These are phyloP conservation scores for Notocelia uddmanniana DNA, from an alignment of 2,888 invertebrate genomes.

Conservation along the genomic window DNA sequence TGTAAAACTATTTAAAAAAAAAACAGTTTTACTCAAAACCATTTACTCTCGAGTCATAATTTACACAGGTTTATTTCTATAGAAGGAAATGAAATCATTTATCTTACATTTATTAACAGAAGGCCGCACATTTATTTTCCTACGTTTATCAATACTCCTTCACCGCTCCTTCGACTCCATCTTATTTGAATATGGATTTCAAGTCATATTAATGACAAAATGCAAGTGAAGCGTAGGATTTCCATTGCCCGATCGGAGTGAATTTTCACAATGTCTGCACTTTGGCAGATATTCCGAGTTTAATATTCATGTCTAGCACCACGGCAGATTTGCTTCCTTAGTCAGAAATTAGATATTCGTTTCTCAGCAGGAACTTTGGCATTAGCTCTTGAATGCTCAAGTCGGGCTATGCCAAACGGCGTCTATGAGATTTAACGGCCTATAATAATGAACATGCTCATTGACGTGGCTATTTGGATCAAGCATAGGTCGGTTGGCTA, in stretches of 20 bases:
- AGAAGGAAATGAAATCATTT: conserved; percentile 14
- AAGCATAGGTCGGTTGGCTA: conserved; percentile 23
- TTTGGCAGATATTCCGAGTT: conserved; percentile 71
- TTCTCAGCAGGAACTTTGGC: conserved; percentile 63
- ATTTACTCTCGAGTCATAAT: background rate
- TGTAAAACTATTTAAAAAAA: no score
- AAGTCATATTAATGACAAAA: conserved; percentile 77
- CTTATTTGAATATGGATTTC: conserved; percentile 61
- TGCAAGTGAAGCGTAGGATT: conserved; percentile 73
- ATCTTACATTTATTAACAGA: conserved; percentile 10
- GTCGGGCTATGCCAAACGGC: conserved; percentile 50
- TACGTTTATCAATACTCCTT: conserved; percentile 32
- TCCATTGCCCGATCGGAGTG: conserved; percentile 72
- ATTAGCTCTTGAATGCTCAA: conserved; percentile 58
- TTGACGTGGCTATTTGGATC: conserved; percentile 37
- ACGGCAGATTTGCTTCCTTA: conserved; percentile 69
- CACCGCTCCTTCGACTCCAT: conserved; percentile 34
- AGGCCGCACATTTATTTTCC: conserved; percentile 16
- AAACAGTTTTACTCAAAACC: background rate
- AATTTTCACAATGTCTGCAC: conserved; percentile 76
- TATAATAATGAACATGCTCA: conserved; percentile 50
- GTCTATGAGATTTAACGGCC: conserved; percentile 47
- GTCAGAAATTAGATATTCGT: conserved; percentile 73
- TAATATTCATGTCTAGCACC: conserved; percentile 75
- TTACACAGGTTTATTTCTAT: background rate